These are phyloP conservation scores for Dryomyza anilis DNA, from an alignment of 2,888 invertebrate genomes.

Conservation along the genomic window DNA sequence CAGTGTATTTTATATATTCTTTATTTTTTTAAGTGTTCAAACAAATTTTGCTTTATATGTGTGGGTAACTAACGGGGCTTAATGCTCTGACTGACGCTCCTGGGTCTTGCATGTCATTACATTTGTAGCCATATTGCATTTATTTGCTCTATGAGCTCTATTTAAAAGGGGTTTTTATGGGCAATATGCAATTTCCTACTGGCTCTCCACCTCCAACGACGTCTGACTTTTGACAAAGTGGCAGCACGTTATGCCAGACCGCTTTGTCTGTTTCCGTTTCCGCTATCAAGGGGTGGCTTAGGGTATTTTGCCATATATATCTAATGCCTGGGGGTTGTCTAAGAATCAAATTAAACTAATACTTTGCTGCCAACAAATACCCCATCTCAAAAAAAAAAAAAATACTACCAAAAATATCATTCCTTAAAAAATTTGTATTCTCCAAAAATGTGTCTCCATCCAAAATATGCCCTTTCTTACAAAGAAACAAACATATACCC, in stretches of 20 bases:
- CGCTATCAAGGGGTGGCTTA: slow-evolving; percentile 4
- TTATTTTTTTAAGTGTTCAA: too few relatives aligned
- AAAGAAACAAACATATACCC: too few relatives aligned
- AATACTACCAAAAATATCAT: too few relatives aligned
- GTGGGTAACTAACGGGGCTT: too few relatives aligned
- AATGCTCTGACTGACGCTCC: slow-evolving; percentile 22
- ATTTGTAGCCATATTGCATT: slow-evolving; percentile 28
- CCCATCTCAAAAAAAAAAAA: too few relatives aligned
- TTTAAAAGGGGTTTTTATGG: too few relatives aligned
- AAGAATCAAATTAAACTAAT: slow-evolving; percentile 25
- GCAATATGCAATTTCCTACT: not conserved
- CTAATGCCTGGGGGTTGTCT: not conserved
- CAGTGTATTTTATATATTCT: too few relatives aligned
- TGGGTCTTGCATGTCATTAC: slow-evolving; percentile 21
- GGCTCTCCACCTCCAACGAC: not conserved
- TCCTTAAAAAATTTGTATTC: too few relatives aligned
- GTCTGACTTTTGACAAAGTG: slow-evolving; percentile 9
- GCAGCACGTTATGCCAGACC: not conserved
- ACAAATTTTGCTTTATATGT: too few relatives aligned
- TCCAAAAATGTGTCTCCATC: too few relatives aligned
- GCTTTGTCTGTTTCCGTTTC: not conserved
- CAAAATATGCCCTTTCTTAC: too few relatives aligned
- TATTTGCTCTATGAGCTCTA: slow-evolving; percentile 26
- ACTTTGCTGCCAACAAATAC: too few relatives aligned
- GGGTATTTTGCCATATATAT: not conserved